Percentiles rank a stretch among this genome's conserved stretches.
phyloP scores from a whole-genome alignment of 2,797 vertebrate genomes.

The Coilia nasus region DNA sequence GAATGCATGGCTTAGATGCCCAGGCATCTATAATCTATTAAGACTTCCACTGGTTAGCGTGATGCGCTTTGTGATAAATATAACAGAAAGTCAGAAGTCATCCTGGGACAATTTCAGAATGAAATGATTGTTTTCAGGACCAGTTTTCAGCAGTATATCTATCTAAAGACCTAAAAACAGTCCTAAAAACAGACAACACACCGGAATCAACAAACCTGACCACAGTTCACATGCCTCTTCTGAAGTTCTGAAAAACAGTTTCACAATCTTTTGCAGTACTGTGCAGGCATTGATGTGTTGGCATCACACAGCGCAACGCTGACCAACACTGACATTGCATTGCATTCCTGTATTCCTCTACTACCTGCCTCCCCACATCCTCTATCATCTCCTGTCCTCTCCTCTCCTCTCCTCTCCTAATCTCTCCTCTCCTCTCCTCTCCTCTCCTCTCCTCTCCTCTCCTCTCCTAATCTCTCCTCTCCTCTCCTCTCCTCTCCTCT shows the following conservation, averaged over 20 bases:
- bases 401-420: no score
- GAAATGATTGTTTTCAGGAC: not conserved
- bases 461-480: no score
- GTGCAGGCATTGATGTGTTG: not conserved
- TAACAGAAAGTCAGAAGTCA: not conserved
- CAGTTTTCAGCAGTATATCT: not conserved
- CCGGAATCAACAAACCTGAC: not conserved
- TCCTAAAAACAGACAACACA: not conserved
- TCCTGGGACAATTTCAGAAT: not conserved
- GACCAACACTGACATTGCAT: not conserved
- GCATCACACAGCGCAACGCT: not conserved
- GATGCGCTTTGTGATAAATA: not conserved
- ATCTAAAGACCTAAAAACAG: no score
- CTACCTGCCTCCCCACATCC: not conserved
- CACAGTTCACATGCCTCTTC: not conserved
- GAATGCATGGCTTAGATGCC: not conserved
- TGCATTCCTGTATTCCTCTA: not conserved
- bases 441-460: no score
- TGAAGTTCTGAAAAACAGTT: not conserved
- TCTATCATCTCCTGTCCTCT: no score
- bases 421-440: not conserved
- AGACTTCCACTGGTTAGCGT: not conserved
- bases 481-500: not conserved
- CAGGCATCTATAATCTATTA: not conserved
- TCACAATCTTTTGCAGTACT: not conserved